Base-by-base conservation (phyloP, 30 jellyfish, hydroid and myxozoan genomes). In the Aurelia coerulea region DNA sequence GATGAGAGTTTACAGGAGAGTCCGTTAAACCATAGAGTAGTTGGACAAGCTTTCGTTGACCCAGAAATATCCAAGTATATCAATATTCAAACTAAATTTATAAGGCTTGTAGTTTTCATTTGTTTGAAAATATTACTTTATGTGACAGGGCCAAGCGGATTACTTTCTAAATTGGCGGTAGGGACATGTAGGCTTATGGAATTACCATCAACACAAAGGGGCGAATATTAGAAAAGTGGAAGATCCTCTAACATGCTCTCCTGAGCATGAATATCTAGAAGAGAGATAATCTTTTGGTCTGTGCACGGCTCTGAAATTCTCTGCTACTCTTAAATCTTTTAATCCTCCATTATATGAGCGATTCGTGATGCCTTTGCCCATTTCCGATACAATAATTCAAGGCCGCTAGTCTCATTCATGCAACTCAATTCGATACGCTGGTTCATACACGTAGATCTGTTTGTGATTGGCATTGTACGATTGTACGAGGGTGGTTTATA, bases 101-200 rank as follows among this genome's bases (percentile, higher is more conserved):
- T 66, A 63, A 35, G 78, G 37, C 89, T 65, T 65, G 15, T 18
- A 59, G 56, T 79, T 79, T 74, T 63, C 66, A 58, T 79, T 74
- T 75, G 74, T 79, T 62, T 41, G 50, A 65, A 31, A 54, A 79
- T 49, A 49, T 42, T 63, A 35, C 72, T 42, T 46, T 35, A 41
- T 46, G 59, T 70, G 53, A 79, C 16, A 18, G 74, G 89, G 68
- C 71, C 70, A 70, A 79, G 80, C 89, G 80, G 89, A 79, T 79
- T 79, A 63, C 16, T 12, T 79, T 2, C 31, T 69, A 66, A 79
- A 39, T 79, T 63, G 89, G 89, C 89, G 89, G 89, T 79, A 64
- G 80, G 62, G 78, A 70, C 73, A 63, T 42, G 80, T 62, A 79
- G 62, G 89, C 80, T 79, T 79, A 65, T 16, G 73, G 80, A 32